These are phyloP conservation scores for Poecilia velifera DNA, from an alignment of 2,797 vertebrate genomes.

Conservation along the genomic window DNA sequence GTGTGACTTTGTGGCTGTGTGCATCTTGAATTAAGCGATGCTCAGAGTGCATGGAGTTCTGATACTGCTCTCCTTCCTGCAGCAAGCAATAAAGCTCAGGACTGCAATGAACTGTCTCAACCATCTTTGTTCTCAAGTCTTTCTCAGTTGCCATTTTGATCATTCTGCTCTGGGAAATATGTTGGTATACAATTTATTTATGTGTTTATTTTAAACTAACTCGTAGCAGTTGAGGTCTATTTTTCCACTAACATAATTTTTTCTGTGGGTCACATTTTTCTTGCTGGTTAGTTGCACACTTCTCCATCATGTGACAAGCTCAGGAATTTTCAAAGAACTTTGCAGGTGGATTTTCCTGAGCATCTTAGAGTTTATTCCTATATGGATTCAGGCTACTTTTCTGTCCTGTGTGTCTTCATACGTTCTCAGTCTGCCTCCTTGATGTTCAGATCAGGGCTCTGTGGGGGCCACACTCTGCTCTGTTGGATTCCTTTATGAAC, in stretches of 20 bases:
- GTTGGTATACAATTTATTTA: background rate
- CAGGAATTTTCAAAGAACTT: constrained; percentile 10
- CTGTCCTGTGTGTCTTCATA: constrained; percentile 8
- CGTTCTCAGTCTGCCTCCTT: constrained; percentile 6
- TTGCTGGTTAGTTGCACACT: background rate
- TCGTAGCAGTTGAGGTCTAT: background rate
- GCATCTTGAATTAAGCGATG: background rate
- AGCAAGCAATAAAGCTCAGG: background rate
- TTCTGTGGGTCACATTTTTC: background rate
- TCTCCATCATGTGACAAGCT: background rate
- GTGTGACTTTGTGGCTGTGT: background rate
- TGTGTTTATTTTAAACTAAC: background rate
- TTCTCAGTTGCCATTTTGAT: background rate
- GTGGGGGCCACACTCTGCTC: background rate
- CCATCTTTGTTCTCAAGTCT: background rate
- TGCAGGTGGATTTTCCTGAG: background rate
- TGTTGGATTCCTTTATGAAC: constrained; percentile 10
- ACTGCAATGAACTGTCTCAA: background rate
- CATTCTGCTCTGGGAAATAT: background rate
- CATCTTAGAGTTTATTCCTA: background rate
- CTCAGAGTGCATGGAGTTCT: background rate
- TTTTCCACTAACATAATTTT: no score
- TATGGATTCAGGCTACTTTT: constrained; percentile 1
- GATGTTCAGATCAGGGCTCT: constrained; percentile 13
- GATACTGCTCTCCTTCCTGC: background rate